phyloP scores from a whole-genome alignment of 2,797 vertebrate species.

The Lepus oiostolus region DNA sequence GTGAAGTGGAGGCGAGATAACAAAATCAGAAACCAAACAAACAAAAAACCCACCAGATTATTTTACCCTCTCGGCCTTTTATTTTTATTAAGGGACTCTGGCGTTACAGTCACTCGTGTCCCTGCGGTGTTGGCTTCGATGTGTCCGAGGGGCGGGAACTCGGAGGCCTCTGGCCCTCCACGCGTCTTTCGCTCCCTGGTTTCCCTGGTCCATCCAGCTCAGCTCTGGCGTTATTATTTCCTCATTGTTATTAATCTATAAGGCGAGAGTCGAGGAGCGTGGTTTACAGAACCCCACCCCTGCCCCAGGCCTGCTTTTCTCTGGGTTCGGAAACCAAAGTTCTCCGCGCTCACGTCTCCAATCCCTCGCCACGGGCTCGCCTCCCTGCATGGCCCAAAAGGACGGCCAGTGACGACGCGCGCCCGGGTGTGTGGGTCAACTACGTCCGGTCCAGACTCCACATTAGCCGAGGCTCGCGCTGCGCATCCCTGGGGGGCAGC shows the following conservation, averaged over 20 bases:
- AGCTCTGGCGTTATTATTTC: background rate
- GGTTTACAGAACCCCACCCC: background rate
- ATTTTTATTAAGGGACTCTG: background rate
- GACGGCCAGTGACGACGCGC: background rate
- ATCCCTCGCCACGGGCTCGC: background rate
- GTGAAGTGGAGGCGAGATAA: background rate
- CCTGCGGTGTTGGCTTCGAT: background rate
- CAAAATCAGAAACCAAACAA: too few species aligned
- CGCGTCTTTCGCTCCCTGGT: background rate
- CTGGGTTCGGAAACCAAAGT: slow-evolving; percentile 13
- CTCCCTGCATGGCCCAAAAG: background rate
- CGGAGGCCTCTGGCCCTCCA: background rate
- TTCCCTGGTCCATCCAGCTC: slow-evolving; percentile 8
- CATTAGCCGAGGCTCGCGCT: background rate
- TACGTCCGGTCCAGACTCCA: background rate
- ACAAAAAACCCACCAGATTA: background rate
- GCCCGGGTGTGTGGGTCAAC: background rate
- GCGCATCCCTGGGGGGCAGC: background rate
- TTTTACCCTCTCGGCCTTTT: background rate
- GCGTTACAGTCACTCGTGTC: background rate
- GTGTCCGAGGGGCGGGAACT: slow-evolving; percentile 5
- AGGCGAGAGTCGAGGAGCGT: background rate
- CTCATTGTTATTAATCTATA: too few species aligned
- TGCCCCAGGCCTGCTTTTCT: background rate
- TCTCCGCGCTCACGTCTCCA: background rate